A percentile compares a stretch with the other conserved stretches of the same genome.
Conservation (phyloP, 2,113 vertebrate genomes). For the cat (Felis catus) region DNA sequence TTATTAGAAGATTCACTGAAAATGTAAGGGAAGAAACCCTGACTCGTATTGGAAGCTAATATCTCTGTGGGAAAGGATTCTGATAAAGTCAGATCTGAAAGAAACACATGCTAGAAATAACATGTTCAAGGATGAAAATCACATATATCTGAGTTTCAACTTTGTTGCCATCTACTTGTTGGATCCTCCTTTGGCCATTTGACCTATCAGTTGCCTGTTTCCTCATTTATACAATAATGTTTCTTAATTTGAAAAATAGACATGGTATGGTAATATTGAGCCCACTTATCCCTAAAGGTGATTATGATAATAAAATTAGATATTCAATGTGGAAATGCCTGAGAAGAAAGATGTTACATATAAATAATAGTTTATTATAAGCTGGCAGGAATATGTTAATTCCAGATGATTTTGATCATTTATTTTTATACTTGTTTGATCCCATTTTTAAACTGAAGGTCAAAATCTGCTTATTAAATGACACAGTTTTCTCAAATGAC, state of each 20-base stretch:
- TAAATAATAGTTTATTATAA: slow-evolving; percentile 15
- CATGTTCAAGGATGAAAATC: background rate
- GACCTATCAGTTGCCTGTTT: background rate
- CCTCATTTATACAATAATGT: background rate
- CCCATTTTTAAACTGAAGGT: background rate
- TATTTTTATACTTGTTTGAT: background rate
- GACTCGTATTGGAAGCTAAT: background rate
- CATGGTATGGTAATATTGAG: background rate
- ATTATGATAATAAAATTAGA: slow-evolving; percentile 40
- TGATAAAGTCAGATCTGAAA: background rate
- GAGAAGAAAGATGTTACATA: background rate
- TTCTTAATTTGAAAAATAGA: slow-evolving; percentile 25
- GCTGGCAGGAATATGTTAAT: background rate
- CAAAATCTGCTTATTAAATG: background rate
- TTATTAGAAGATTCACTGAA: background rate
- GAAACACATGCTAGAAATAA: background rate
- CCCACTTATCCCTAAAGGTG: background rate
- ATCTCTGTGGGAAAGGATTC: background rate
- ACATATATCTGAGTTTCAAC: background rate
- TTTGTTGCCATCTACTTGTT: background rate
- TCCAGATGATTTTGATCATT: background rate
- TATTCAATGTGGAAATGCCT: background rate
- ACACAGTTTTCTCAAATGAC: slow-evolving; percentile 8
- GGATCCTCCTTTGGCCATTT: background rate
- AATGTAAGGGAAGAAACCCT: background rate